Base-by-base conservation (phyloP, 2,888 invertebrate species). In the Drosophila lutescens region DNA sequence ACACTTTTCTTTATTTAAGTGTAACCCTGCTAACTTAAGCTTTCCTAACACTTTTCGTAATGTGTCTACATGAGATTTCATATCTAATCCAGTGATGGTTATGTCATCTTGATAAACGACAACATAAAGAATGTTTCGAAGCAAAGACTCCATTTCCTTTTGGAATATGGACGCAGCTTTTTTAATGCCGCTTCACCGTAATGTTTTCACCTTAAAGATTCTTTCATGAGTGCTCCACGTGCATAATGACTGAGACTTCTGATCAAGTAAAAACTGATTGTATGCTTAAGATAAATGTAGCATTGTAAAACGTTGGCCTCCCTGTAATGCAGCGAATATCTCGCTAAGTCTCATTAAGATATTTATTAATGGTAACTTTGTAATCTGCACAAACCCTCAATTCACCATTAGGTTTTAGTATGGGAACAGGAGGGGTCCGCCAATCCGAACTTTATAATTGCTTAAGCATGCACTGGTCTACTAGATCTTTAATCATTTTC, bases 361-460 rank as follows among this genome's bases (percentile, higher is more conserved):
- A 36, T 13, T 36, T 36, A 5, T 36, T 36, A n/a, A 36, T 36
- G 13, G 36, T n/a, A 36, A n/a, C 38, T 38, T 38, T 38, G 38
- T 38, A n/a, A 7, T 38, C 38, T 38, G 38, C 38, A 6, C 38
- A 38, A 38, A 38, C n/a, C n/a, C 38, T n/a, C n/a, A 38, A 38
- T 38, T 38, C 13, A n/a, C 36, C 38, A n/a, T n/a, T 38, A n/a
- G n/a, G 38, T 38, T 38, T n/a, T n/a, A 38, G 38, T 38, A 38
- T 38, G 38, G 38, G 38, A 38, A 6, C n/a, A 38, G n/a, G n/a
- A 36, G 38, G n/a, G 38, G 38, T 38, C n/a, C n/a, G 7, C 38
- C 38, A 38, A 38, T 38, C 38, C 13, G n/a, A 38, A n/a, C n/a
- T n/a, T n/a, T 38, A n/a, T 38, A 38, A n/a, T 38, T 38, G 38